These are phyloP conservation scores for Paratrypauchen microcephalus DNA, from an alignment of 2,797 vertebrate genomes.

Conservation along the genomic window DNA sequence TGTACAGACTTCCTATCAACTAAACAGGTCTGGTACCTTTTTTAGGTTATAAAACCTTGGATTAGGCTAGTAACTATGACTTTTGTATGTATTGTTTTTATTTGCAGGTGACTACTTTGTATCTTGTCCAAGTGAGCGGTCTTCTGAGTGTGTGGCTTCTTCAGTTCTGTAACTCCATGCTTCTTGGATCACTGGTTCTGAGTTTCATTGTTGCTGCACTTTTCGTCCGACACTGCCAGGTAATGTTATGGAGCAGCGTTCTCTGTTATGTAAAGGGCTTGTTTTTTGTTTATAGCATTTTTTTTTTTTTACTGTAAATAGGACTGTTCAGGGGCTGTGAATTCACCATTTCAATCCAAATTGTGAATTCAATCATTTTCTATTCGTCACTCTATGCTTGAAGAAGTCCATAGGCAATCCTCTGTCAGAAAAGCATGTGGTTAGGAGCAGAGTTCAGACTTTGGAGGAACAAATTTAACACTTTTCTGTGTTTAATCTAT, in stretches of 20 bases:
- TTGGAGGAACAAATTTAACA: too few relatives aligned
- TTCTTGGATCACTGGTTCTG: slow-evolving; percentile 90
- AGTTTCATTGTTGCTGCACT: slow-evolving; percentile 90
- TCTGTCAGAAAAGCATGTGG: too few relatives aligned
- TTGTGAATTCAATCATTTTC: too few relatives aligned
- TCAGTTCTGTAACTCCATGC: slow-evolving; percentile 98
- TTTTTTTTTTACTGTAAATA: too few relatives aligned
- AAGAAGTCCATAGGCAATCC: too few relatives aligned
- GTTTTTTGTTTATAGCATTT: too few relatives aligned
- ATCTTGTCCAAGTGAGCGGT: slow-evolving; percentile 83
- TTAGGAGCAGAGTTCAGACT: too few relatives aligned
- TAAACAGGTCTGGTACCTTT: slow-evolving; percentile 76
- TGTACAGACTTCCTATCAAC: slow-evolving; percentile 84
- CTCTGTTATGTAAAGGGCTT: too few relatives aligned
- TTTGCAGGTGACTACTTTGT: slow-evolving; percentile 82
- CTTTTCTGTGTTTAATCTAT: too few relatives aligned
- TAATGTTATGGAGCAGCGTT: slow-evolving; percentile 43
- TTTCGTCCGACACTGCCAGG: slow-evolving; percentile 87
- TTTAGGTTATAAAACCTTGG: not conserved
- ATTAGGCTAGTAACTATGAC: not conserved
- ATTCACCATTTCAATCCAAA: too few relatives aligned
- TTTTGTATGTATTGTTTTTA: not conserved
- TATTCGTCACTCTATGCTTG: too few relatives aligned
- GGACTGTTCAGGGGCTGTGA: too few relatives aligned
- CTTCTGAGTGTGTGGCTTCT: slow-evolving; percentile 89